Percentiles rank a stretch among this genome's conserved stretches.
Evolutionary conservation across 92 coral and sea anemone species (phyloP).

Genomic region (Palythoa grandiflora): DNA sequence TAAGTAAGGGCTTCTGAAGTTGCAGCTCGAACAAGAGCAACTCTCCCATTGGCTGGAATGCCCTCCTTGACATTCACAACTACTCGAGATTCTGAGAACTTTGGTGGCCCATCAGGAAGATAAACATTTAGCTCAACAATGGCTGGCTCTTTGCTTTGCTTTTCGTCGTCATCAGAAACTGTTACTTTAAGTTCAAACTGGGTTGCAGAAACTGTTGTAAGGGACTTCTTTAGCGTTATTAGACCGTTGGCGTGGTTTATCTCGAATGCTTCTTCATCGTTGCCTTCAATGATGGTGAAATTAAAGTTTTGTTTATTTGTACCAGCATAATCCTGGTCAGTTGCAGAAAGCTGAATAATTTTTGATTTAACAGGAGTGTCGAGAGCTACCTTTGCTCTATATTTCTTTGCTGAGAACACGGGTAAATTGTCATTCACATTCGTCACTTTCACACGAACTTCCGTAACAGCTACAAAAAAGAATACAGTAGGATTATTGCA

Average conservation of each 20-base stretch:
- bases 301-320: slow-evolving; percentile 67
- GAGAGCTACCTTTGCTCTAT: slow-evolving; percentile 75
- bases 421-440: slow-evolving; percentile 80
- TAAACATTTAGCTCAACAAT: slow-evolving; percentile 77
- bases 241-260: slow-evolving; percentile 81
- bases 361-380: slow-evolving; percentile 69
- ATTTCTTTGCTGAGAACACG: slow-evolving; percentile 75
- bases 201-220: slow-evolving; percentile 83
- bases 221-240: slow-evolving; percentile 75
- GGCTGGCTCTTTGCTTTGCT: slow-evolving; percentile 47
- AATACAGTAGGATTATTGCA: neutral
- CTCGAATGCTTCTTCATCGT: slow-evolving; percentile 77
- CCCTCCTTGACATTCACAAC: slow-evolving; percentile 75
- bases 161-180: slow-evolving; percentile 76
- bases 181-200: slow-evolving; percentile 72
- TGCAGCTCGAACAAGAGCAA: slow-evolving; percentile 93
- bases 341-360: slow-evolving; percentile 81
- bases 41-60: slow-evolving; percentile 73
- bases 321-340: slow-evolving; percentile 73
- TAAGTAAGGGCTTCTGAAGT: slow-evolving; percentile 92
- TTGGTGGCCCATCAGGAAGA: slow-evolving; percentile 92
- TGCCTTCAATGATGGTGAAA: slow-evolving; percentile 72
- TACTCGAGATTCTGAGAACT: slow-evolving; percentile 80
- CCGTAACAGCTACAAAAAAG: slow-evolving; percentile 66
- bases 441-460: slow-evolving; percentile 63